Conservation (phyloP, 2,797 vertebrate genomes). For the Carcharodon carcharias region DNA sequence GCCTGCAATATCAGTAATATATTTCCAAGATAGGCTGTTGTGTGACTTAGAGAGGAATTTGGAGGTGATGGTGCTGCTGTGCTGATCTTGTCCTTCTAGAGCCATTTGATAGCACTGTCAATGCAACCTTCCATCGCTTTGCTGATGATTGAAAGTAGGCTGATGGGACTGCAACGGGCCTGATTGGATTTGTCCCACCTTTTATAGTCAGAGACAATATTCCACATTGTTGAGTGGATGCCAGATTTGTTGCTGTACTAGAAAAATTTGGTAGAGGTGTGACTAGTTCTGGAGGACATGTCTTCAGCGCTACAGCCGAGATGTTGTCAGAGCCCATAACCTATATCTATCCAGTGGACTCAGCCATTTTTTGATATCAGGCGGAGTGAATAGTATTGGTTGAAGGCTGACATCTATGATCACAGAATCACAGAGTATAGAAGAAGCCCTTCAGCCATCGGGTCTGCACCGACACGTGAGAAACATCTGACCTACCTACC, state of each 20-base stretch:
- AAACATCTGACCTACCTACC: too few relatives aligned
- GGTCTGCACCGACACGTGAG: too few relatives aligned
- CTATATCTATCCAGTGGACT: background rate
- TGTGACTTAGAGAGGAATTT: background rate
- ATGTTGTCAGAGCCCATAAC: background rate
- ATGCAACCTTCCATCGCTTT: background rate
- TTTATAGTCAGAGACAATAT: background rate
- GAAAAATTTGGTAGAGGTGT: background rate
- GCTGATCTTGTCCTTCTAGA: background rate
- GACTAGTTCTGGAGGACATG: background rate
- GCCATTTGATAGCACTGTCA: background rate
- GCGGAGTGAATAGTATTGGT: background rate
- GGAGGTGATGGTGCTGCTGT: background rate
- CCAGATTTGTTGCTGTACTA: background rate
- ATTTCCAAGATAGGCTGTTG: background rate
- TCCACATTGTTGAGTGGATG: background rate
- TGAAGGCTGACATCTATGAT: background rate
- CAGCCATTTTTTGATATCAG: background rate
- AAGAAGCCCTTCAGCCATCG: too few relatives aligned
- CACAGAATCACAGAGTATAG: too few relatives aligned
- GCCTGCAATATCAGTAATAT: too few relatives aligned
- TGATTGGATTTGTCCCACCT: background rate
- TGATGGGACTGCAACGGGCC: background rate
- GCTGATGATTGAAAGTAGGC: background rate
- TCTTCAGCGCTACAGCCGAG: background rate